Percentiles rank a stretch among this genome's conserved stretches.
These are phyloP conservation scores for Tylochromis polylepis DNA, from an alignment of 2,113 vertebrate species.

Conservation along the genomic window DNA sequence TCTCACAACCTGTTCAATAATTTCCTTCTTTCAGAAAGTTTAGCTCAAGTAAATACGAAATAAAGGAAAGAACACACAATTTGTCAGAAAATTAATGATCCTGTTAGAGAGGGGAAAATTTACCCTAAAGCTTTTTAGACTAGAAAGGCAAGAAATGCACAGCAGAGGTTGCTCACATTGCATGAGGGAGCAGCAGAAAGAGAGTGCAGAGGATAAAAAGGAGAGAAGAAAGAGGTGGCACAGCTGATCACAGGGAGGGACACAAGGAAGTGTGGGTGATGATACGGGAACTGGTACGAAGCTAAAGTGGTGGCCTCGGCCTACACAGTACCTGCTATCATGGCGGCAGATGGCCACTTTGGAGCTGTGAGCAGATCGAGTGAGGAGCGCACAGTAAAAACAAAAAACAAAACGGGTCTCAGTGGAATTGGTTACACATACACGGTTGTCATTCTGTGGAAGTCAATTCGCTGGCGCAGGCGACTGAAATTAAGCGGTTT, in stretches of 20 bases:
- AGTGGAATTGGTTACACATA: not conserved
- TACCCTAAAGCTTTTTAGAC: not conserved
- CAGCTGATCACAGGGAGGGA: not conserved
- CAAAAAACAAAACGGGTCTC: slow-evolving; percentile 10
- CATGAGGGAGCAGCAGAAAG: not conserved
- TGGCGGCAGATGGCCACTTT: slow-evolving; percentile 59
- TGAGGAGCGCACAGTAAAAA: not conserved
- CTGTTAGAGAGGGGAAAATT: not conserved
- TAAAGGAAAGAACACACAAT: not conserved
- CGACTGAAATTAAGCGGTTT: not conserved
- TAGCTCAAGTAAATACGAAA: not conserved
- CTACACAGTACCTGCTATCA: slow-evolving; percentile 42
- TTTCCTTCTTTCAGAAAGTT: not conserved
- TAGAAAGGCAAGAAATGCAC: not conserved
- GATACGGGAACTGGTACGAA: not conserved
- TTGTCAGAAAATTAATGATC: not conserved
- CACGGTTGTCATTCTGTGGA: not conserved
- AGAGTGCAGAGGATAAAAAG: not conserved
- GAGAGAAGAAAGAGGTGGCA: not conserved
- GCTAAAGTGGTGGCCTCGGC: not conserved
- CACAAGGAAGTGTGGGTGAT: not conserved
- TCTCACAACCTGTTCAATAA: not conserved
- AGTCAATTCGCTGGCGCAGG: not conserved
- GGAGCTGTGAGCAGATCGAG: slow-evolving; percentile 20
- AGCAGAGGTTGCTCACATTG: slow-evolving; percentile 3